Evolutionary conservation across 2,113 vertebrate species (phyloP), one percentile per base, ranked within the genome.

Genomic region (Hypocryptadius cinnamomeus): DNA sequence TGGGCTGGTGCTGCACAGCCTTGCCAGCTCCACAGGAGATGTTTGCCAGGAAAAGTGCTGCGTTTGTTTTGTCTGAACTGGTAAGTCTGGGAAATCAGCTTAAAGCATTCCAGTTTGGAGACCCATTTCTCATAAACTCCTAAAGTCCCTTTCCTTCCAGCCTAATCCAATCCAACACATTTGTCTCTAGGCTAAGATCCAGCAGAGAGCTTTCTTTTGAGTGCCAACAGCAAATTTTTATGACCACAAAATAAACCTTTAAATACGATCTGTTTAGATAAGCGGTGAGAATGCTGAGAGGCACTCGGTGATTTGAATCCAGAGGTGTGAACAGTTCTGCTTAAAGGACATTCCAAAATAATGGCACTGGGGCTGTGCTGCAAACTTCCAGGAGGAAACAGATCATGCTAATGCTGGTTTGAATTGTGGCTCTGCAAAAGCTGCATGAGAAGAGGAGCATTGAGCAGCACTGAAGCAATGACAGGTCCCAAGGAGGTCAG

Each of bases 161-260:
- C 74, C 76, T 92, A 64, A 91, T 44, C 45, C 63, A 37, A 42
- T 35, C 89, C 87, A 73, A 33, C 56, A 37, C 44, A 22, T 86
- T 94, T 85, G 27, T 87, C 80, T 70, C 85, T 74, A 85, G 89
- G 89, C 81, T 83, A 2, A 86, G 79, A 80, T 85, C 94, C 94
- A 94, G 89, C 76, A 64, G 35, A 70, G 73, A 74, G 44, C 59
- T 94, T 74, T 63, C 70, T 82, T 85, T 54, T n/a, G 42, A 73
- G 57, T 44, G 87, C 91, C 95, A 94, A 39, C 54, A 70, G 94
- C 91, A 80, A 73, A 85, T 94, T 79, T 94, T 95, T 89, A 68
- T 13, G 64, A 64, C 87, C 89, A 51, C 91, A 88, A 85, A 92
- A 83, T 64, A 96, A 95, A 96, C 68, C 72, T 84, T 94, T 92